These are phyloP conservation scores for Danio albolineatus DNA, from an alignment of 2,797 vertebrate species.

Conservation along the genomic window DNA sequence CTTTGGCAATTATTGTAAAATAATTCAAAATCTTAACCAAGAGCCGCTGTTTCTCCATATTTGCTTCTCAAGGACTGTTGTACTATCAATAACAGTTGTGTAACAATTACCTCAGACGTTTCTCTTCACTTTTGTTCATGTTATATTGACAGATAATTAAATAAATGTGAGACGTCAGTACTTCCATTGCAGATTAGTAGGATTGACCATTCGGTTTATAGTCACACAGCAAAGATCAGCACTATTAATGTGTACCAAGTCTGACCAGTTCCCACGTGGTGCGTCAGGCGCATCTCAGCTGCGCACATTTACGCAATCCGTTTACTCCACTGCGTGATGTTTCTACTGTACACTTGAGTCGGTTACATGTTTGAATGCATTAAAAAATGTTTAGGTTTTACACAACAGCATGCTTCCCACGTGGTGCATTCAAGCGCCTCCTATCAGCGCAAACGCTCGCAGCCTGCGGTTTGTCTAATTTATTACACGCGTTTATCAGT, in stretches of 20 bases:
- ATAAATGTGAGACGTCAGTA: not conserved
- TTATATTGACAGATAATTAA: not conserved
- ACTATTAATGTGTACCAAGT: slow-evolving; percentile 57
- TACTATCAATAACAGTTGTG: not conserved
- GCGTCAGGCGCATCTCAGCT: not conserved
- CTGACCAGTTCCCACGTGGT: slow-evolving; percentile 68
- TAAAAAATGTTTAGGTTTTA: not conserved
- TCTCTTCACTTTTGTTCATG: no score
- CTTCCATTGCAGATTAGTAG: not conserved
- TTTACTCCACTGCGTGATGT: no score
- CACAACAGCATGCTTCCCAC: not conserved
- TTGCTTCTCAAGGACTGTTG: not conserved
- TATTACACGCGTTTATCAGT: not conserved
- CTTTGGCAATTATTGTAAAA: not conserved
- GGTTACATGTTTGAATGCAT: not conserved
- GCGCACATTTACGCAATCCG: slow-evolving; percentile 9
- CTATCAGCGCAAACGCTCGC: not conserved
- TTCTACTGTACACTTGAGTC: not conserved
- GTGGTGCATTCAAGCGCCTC: not conserved
- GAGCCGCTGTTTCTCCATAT: not conserved
- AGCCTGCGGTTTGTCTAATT: not conserved
- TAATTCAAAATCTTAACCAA: not conserved
- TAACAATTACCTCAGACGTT: slow-evolving; percentile 15
- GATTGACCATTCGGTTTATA: slow-evolving; percentile 39
- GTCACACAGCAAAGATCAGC: slow-evolving; percentile 49